Conservation (phyloP, 2,888 invertebrate species). For the Elysia crispata region DNA sequence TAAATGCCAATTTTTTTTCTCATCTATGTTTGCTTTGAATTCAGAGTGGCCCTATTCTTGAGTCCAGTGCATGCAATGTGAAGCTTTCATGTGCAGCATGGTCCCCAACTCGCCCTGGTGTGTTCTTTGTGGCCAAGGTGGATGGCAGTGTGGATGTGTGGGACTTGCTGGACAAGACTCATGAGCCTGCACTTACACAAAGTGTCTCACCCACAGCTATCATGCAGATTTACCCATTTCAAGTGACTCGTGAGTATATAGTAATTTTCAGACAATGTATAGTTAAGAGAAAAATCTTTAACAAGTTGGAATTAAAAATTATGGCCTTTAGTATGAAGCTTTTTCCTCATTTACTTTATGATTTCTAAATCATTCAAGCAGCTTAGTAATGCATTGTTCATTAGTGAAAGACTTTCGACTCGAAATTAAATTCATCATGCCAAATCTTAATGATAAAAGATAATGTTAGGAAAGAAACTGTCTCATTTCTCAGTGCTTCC, state of each 20-base stretch:
- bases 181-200: conserved; percentile 84
- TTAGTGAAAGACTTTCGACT: too few species aligned
- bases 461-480: too few species aligned
- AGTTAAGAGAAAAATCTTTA: not conserved
- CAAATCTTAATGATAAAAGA: too few species aligned
- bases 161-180: conserved; percentile 86
- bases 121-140: conserved; percentile 84
- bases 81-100: conserved; percentile 80
- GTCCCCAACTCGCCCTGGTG: conserved; percentile 86
- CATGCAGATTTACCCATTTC: conserved; percentile 71
- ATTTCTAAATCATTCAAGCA: not conserved
- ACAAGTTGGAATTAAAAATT: too few species aligned
- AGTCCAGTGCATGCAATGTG: conserved; percentile 65
- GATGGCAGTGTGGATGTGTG: conserved; percentile 90
- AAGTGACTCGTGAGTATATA: conserved; percentile 69
- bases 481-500: too few species aligned
- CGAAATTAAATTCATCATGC: too few species aligned
- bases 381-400: too few species aligned
- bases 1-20: not conserved
- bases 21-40: conserved; percentile 24
- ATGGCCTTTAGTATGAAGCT: too few species aligned
- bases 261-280: too few species aligned
- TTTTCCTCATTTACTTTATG: too few species aligned
- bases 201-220: conserved; percentile 80
- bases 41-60: conserved; percentile 74